A percentile compares a stretch with the other conserved stretches of the same genome.
Evolutionary conservation across 92 coral and sea anemone species (phyloP).

Genomic region (Porites divaricata): DNA sequence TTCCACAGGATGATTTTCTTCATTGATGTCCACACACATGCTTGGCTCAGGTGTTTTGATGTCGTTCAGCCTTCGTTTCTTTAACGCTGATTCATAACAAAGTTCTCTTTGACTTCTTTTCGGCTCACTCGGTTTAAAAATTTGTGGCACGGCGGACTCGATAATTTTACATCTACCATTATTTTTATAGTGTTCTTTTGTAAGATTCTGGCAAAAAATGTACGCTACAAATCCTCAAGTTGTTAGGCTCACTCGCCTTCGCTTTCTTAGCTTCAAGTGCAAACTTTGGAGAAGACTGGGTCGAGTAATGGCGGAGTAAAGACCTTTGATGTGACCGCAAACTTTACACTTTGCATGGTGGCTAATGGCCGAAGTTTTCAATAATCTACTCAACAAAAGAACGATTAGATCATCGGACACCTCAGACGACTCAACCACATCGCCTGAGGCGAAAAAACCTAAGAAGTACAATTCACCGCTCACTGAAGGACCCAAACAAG

Average conservation of each 20-base stretch:
- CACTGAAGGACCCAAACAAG: not conserved
- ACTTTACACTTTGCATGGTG: too few species aligned
- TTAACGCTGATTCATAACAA: slow-evolving; percentile 30
- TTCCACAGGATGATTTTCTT: slow-evolving; percentile 11
- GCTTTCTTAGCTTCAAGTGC: too few species aligned
- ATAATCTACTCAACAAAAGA: too few species aligned
- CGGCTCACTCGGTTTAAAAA: slow-evolving; percentile 39
- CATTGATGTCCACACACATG: slow-evolving; percentile 12
- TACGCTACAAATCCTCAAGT: slow-evolving; percentile 48
- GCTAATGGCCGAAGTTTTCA: too few species aligned
- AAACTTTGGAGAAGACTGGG: too few species aligned
- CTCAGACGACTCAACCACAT: too few species aligned
- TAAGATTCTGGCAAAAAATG: slow-evolving; percentile 38
- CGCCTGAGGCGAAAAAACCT: not conserved
- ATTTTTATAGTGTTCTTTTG: slow-evolving; percentile 47
- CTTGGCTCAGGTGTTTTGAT: slow-evolving; percentile 27
- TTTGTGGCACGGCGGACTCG: slow-evolving; percentile 14
- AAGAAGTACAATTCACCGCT: not conserved
- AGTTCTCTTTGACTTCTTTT: slow-evolving; percentile 28
- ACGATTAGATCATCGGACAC: too few species aligned
- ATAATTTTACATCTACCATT: slow-evolving; percentile 16
- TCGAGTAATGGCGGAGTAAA: too few species aligned
- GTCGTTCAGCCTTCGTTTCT: slow-evolving; percentile 34
- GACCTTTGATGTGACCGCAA: too few species aligned
- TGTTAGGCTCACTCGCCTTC: slow-evolving; percentile 33